Conservation (phyloP, 2,888 invertebrate genomes). For the Urechis unicinctus region DNA sequence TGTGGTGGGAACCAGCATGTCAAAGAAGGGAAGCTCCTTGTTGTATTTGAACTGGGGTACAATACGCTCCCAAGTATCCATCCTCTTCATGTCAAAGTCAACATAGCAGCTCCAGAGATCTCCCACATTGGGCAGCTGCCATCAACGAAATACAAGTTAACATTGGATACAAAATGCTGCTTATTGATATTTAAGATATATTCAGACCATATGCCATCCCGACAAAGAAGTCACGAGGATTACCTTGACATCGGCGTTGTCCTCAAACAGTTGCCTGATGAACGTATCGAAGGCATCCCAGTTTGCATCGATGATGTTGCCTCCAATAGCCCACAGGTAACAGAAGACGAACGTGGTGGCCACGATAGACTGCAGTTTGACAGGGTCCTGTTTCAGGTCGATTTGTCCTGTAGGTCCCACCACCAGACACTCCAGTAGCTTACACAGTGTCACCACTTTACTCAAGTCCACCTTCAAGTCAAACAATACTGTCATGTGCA, state of each 20-base stretch:
- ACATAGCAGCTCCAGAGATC: conserved; percentile 73
- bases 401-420: conserved; percentile 58
- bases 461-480: conserved; percentile 68
- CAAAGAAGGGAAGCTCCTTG: conserved; percentile 70
- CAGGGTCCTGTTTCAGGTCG: conserved; percentile 59
- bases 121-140: conserved; percentile 64
- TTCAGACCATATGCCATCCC: too few relatives aligned
- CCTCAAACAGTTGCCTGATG: conserved; percentile 65
- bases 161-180: neutral
- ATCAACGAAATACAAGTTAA: conserved; percentile 2
- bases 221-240: too few relatives aligned
- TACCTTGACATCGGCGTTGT: conserved; percentile 63
- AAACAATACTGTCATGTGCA: too few relatives aligned
- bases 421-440: conserved; percentile 66
- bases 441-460: conserved; percentile 71
- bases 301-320: conserved; percentile 68
- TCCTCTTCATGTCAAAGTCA: conserved; percentile 63
- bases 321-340: conserved; percentile 80
- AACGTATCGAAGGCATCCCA: conserved; percentile 66
- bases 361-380: conserved; percentile 60
- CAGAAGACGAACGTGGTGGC: conserved; percentile 74
- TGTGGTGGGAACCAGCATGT: conserved; percentile 83
- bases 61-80: conserved; percentile 74
- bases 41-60: conserved; percentile 70
- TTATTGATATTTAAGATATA: too few relatives aligned